Evolutionary conservation across 1,140 invertebrate genomes (phyloP), one percentile per base, ranked within the genome.

Genomic region (Monochamus saltuarius): DNA sequence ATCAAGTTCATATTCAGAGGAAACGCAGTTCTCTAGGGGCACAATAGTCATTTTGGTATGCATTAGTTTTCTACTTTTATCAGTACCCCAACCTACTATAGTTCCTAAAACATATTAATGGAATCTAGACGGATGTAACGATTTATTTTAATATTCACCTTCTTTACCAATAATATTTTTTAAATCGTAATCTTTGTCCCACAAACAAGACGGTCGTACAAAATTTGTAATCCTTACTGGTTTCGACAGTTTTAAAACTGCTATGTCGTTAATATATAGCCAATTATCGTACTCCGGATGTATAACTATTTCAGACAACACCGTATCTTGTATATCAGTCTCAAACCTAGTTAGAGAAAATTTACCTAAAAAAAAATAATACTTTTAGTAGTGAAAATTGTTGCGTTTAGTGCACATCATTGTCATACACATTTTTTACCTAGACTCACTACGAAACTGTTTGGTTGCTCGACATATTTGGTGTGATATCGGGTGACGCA

Each of bases 71-170:
- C 80, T 79, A 0, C 74, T 72, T 57, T 83, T 80, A 61, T 85
- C 80, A 45, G 78, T 81, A 19, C 85, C 84, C 85, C 86, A 88
- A 0, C 85, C 86, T 1, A 87, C 82, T 1, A 87, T 78, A 7
- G 75, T 78, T 13, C 85, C 85, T 78, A 38, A 35, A 67, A 73
- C 40, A 14, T 34, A 22, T 34, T 49, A 52, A 49, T 3, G 7
- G 10, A 14, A 46, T 14, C 17, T 19, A 29, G 22, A n/a, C n/a
- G n/a, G 2, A 29, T 29, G 22, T 29, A 29, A n/a, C n/a, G n/a
- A n/a, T n/a, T n/a, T n/a, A n/a, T n/a, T 29, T 29, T 29, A 29
- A 3, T 39, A 35, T 35, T 75, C 77, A 68, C 81, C 81, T 56
- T 75, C 76, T 62, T 75, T 77, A 2, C 77, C 78, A 13, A 81